Base-by-base conservation (phyloP, 2,888 invertebrate species). In the Clistopyga incitator region DNA sequence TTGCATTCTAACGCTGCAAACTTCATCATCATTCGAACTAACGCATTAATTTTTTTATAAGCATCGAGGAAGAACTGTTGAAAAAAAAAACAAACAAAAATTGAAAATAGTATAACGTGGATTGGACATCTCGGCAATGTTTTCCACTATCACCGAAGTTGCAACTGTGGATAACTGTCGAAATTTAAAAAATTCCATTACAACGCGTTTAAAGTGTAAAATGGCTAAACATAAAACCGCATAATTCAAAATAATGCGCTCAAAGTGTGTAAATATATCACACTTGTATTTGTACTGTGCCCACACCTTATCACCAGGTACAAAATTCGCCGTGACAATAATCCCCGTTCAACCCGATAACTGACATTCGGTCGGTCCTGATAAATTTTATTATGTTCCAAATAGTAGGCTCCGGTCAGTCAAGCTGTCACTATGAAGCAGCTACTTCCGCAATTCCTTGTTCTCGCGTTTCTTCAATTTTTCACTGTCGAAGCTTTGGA, bases 341-440 rank as follows among this genome's bases (percentile, higher is more conserved):
- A 10, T 54, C 23, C 25, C 13, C 25, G 25, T 4, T 23, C 4
- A 6, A 15, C 25, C 15, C 25, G 56, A 56, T 56, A 25, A 56
- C 56, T 25, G 15, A 54, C 13, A 23, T 13, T 56, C 8, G 11
- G 23, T 23, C 54, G 11, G 3, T 11, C 0, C 23, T 25, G 56
- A 56, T 56, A 25, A 56, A 56, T 25, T 29, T n/a, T 0, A n/a
- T 50, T 47, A 1, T 47, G 15, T 47, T 47, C 13, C 47, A 13
- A 15, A 4, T 47, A 47, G 18, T 3, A 18, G 45, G 45, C 15
- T 50, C 18, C 50, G 0, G 2, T 56, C 61, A 80, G 83, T 83
- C 52, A 54, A 56, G 50, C 13, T 52, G 11, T 61, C 59, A 50
- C 59, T n/a, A 80, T 80, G 67, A 70, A 23, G 76, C 45, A 29